Evolutionary conservation across 2,113 vertebrate species (phyloP), one percentile per base, ranked within the genome.

Genomic region (Lophura nycthemera): DNA sequence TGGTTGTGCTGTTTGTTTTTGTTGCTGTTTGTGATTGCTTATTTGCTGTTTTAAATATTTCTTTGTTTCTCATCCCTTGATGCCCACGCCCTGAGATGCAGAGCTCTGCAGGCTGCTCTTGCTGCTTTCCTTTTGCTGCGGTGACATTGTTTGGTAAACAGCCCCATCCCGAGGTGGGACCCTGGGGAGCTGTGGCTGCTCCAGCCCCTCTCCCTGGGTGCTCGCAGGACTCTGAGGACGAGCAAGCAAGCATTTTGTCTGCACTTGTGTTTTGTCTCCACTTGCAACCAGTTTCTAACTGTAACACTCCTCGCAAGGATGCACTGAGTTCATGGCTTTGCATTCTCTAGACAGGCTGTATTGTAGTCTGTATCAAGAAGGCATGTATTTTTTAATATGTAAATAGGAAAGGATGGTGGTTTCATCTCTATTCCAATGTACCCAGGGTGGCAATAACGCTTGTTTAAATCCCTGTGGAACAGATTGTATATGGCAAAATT

Each of bases 401-500:
- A 97, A 97, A 98, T 96, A 85, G 88, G 86, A 90, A 95, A 89
- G 82, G 88, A 89, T 97, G 96, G 92, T 91, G 90, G 74, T 96
- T 91, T 96, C 86, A 78, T 97, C 90, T 96, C 90, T 86, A 92
- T 95, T 97, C 83, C 86, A 95, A 96, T 93, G 95, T 96, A 97
- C 96, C 96, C 96, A 96, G 89, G 92, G 96, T 97, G 93, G 92
- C 95, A 97, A 97, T 98, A 96, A 91, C 66, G 61, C 90, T 97
- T 98, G 98, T 97, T 92, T 78, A 89, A 89, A 96, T 97, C 95
- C 94, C 95, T 93, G 95, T 84, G 95, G 97, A 97, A 97, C 96
- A 98, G 96, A 97, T 97, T 97, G 97, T 96, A 93, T 97, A 95
- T 97, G 89, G 96, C 95, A 97, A 96, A 97, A 95, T 97, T 96